Percentiles rank a stretch among this genome's conserved stretches.
Conservation (phyloP, 1,140 invertebrate species). For the Copidosoma floridanum region DNA sequence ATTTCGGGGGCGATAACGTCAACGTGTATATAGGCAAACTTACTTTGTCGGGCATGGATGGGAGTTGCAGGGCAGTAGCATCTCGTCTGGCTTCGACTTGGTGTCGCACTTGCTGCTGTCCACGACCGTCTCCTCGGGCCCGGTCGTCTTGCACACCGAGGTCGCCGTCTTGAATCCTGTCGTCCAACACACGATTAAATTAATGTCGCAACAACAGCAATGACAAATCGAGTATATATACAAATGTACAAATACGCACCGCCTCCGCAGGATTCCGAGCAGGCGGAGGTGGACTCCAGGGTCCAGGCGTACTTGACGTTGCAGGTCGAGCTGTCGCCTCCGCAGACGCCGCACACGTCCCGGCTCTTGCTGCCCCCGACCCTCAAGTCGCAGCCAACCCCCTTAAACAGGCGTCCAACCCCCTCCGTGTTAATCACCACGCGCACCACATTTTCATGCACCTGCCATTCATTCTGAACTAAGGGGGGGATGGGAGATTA, state of each 20-base stretch:
- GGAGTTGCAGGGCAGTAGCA: constrained; percentile 77
- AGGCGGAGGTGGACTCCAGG: constrained; percentile 74
- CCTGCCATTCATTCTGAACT: too few relatives aligned
- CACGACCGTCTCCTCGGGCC: constrained; percentile 72
- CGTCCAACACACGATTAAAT: not conserved
- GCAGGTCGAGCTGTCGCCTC: constrained; percentile 83
- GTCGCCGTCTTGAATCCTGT: constrained; percentile 82
- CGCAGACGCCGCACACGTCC: constrained; percentile 86
- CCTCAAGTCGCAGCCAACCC: constrained; percentile 85
- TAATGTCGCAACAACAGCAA: too few relatives aligned
- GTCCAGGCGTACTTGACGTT: constrained; percentile 82
- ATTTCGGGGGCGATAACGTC: too few relatives aligned
- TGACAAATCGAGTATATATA: too few relatives aligned
- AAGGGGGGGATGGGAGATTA: too few relatives aligned
- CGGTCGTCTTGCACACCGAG: constrained; percentile 72
- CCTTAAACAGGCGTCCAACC: constrained; percentile 65
- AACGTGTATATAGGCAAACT: constrained; percentile 53
- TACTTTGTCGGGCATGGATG: constrained; percentile 86
- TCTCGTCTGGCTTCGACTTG: constrained; percentile 70
- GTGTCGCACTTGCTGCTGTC: constrained; percentile 78
- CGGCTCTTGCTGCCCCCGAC: constrained; percentile 81
- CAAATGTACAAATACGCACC: constrained; percentile 61
- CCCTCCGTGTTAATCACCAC: too few relatives aligned
- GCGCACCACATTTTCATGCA: too few relatives aligned
- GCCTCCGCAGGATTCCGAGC: constrained; percentile 88